Conservation (phyloP, 2,113 vertebrate species). For the Lepisosteus osseus region DNA sequence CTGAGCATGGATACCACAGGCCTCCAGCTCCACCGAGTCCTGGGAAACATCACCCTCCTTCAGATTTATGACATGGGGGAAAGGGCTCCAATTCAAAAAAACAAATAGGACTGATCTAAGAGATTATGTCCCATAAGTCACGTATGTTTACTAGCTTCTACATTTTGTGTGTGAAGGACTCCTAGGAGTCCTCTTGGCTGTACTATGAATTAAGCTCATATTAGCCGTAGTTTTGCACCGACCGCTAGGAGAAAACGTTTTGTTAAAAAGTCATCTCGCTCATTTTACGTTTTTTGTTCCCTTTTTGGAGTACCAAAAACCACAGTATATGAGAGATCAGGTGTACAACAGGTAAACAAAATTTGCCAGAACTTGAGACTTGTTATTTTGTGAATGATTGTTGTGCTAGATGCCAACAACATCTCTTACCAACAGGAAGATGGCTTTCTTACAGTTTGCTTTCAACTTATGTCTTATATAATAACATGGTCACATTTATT, state of each 20-base stretch:
- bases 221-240: neutral
- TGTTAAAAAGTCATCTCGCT: too few species aligned
- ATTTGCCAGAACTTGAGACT: constrained; percentile 8
- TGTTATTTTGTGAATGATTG: neutral
- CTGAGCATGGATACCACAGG: neutral
- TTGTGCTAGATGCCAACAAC: too few species aligned
- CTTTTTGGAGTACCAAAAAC: too few species aligned
- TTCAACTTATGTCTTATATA: neutral
- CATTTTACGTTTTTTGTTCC: too few species aligned
- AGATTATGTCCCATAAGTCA: constrained; percentile 15
- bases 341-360: constrained; percentile 19
- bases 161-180: constrained; percentile 7
- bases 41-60: neutral
- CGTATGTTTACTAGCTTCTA: constrained; percentile 20
- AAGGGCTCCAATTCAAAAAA: neutral
- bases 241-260: too few species aligned
- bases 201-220: constrained; percentile 8
- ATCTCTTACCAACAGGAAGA: constrained; percentile 18
- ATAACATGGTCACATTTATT: neutral
- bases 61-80: neutral
- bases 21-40: neutral
- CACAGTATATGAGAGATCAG: too few species aligned
- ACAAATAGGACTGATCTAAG: neutral
- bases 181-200: constrained; percentile 6
- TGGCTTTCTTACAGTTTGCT: neutral